Conservation (phyloP, 2,113 vertebrate genomes). For the Campylomormyrus numenius region DNA sequence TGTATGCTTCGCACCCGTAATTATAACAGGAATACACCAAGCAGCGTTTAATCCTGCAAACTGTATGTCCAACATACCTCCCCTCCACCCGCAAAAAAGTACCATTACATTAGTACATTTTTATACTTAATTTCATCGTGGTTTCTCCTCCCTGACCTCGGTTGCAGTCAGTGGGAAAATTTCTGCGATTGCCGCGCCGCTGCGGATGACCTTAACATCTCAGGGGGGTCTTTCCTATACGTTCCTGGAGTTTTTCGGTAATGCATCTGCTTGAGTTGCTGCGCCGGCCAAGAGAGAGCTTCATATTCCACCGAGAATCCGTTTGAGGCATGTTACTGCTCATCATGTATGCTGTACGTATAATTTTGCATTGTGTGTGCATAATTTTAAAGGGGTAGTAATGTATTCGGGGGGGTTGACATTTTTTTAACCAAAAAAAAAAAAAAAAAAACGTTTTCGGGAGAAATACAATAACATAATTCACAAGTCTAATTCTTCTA, state of each 20-base stretch:
- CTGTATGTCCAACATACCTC: background rate
- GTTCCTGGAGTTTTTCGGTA: background rate
- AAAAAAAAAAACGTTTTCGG: conserved; percentile 8
- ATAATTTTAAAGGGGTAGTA: background rate
- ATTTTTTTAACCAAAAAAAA: conserved; percentile 48
- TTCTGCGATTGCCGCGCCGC: background rate
- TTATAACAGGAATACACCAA: background rate
- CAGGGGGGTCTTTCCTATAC: background rate
- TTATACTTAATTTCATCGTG: background rate
- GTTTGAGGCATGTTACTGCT: background rate
- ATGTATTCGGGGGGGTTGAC: background rate
- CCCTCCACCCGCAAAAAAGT: background rate
- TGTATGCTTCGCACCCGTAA: background rate
- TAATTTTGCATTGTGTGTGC: background rate
- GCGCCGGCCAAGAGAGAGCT: background rate
- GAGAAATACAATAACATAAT: conserved; percentile 45
- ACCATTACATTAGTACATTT: background rate
- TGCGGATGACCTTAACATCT: background rate
- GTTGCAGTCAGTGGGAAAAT: background rate
- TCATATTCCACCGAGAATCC: background rate
- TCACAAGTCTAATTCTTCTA: conserved; percentile 45
- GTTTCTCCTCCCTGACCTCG: background rate
- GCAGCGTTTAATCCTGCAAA: background rate
- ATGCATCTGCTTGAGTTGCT: background rate
- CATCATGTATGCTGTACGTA: background rate